Evolutionary conservation across 1,140 invertebrate genomes (phyloP), one percentile per base, ranked within the genome.

Genomic region (Phthorimaea operculella): DNA sequence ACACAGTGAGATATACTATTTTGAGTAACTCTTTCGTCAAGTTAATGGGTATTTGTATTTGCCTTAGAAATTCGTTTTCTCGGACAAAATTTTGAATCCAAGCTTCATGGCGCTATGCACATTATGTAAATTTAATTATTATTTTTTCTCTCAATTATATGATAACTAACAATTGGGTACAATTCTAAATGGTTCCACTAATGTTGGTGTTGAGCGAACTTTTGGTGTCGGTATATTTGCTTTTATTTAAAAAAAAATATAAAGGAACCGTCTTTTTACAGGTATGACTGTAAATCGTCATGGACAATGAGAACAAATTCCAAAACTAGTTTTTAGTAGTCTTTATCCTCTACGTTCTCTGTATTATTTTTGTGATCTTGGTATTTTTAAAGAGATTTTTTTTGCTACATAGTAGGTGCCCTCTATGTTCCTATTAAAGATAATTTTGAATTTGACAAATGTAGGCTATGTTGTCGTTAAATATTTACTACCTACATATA

Each of bases 211-310:
- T 51, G n/a, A 57, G 54, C 54, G 52, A 55, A 54, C 58, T 56
- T 62, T 39, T 54, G 70, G 70, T 76, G 72, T 64, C 62, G 72
- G 71, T 65, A 51, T 55, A 47, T 14, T 16, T 11, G 50, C 59
- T 62, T 50, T 50, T 33, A 47, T 15, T 54, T 50, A n/a, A 16
- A 59, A 50, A n/a, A 52, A 52, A 51, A 52, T 51, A 55, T 15
- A 61, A 67, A 62, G 59, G 59, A 58, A 61, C 58, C 65, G 57
- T 69, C 70, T 75, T 66, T 72, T 83, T 80, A 59, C 79, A 83
- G 79, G 79, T 83, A 75, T 77, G 68, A 62, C 74, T 82, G 62
- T 83, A 80, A 73, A 72, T 66, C 70, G 57, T 59, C 71, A 65
- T 59, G 72, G 70, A 71, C 69, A 57, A 63, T 73, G 72, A 72